These are phyloP conservation scores for Acipenser transmontanus DNA, from an alignment of 2,797 vertebrate genomes.

Conservation along the genomic window DNA sequence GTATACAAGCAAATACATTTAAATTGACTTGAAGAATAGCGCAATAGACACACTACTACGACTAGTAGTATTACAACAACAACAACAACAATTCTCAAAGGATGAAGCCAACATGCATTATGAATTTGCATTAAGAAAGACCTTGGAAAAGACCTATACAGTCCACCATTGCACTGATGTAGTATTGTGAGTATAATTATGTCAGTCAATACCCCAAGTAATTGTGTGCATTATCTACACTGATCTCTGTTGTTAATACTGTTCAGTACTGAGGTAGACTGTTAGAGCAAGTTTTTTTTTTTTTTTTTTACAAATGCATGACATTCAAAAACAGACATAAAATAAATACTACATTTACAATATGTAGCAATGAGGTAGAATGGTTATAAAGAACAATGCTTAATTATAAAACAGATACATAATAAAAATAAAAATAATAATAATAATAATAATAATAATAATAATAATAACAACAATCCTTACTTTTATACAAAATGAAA, in stretches of 20 bases:
- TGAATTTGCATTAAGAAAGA: constrained; percentile 62
- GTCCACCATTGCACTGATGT: constrained; percentile 74
- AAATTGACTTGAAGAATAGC: constrained; percentile 64
- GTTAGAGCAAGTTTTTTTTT: constrained; percentile 70
- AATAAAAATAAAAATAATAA: constrained; percentile 53
- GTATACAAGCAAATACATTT: constrained; percentile 72
- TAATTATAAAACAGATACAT: constrained; percentile 69
- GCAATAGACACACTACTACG: constrained; percentile 58
- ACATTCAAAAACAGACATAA: constrained; percentile 97
- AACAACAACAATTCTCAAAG: constrained; percentile 57
- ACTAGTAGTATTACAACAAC: constrained; percentile 41
- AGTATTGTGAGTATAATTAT: constrained; percentile 70
- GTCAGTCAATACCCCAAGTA: constrained; percentile 67
- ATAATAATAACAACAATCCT: constrained; percentile 53
- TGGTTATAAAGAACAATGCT: constrained; percentile 87
- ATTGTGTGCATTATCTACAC: constrained; percentile 68
- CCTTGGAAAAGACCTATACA: constrained; percentile 73
- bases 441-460: constrained; percentile 51
- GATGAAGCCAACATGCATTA: constrained; percentile 57
- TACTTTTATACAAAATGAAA: constrained; percentile 60
- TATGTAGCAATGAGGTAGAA: constrained; percentile 99
- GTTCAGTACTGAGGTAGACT: constrained; percentile 95
- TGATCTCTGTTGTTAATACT: constrained; percentile 72
- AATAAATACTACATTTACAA: constrained; percentile 97
- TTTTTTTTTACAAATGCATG: constrained; percentile 79